Evolutionary conservation across 2,113 vertebrate genomes (phyloP), one percentile per base, ranked within the genome.

Genomic region (Sebastes fasciatus): DNA sequence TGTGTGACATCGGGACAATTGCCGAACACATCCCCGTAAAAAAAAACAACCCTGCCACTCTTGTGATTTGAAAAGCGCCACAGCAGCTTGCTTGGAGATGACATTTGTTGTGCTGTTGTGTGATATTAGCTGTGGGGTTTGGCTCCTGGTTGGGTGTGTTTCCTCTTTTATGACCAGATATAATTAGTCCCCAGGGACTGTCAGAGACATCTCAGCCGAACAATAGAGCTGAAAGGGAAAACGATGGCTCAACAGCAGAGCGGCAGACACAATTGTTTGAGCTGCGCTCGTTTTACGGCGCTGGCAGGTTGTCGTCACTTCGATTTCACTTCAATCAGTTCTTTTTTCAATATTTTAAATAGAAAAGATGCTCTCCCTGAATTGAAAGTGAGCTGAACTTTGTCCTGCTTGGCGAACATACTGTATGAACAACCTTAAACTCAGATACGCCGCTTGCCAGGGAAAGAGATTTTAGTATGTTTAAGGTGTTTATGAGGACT

Each of bases 171-270:
- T 82, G 86, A 80, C 64, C 12, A 49, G 57, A 74, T 73, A 67
- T 79, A 87, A 91, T 92, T 74, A 85, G 74, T 60, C 87, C 76
- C 3, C 62, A 40, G 87, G 84, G 89, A 67, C 68, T 26, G 77
- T 13, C 52, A 3, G 21, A 58, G 64, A 79, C 72, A 13, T 54
- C 48, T 55, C 43, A n/a, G 79, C 63, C 65, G 49, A 79, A 46
- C 69, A 60, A 3, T 23, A 8, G 16, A 82, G 63, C 80, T 71
- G 46, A 61, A 85, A 55, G 46, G 4, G 16, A 73, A 34, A 70
- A 88, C 62, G 43, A 57, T 43, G 67, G 67, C 49, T 71, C 26
- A 74, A 13, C 46, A 49, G 55, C 55, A 76, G 77, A 76, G 48
- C 57, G 4, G 4, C 54, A 60, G 34, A 78, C 43, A 6, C 40